Evolutionary conservation across 1,140 invertebrate genomes (phyloP), one percentile per base, ranked within the genome.

Genomic region (Ectropis grisescens): DNA sequence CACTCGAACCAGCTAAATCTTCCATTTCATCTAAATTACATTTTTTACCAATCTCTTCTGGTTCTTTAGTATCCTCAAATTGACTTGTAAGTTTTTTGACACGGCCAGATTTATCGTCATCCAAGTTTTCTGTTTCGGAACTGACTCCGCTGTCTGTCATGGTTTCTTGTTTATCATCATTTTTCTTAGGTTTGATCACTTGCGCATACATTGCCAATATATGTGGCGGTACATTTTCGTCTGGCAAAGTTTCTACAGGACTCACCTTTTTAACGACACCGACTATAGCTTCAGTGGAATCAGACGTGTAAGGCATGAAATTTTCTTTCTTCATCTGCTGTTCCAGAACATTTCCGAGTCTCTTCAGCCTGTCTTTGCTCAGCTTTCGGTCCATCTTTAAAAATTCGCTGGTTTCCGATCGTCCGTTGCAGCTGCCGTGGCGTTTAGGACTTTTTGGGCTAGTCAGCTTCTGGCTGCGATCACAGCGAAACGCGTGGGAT

Each of bases 401-500:
- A 38, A 68, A 72, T 33, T 67, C 66, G 37, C 58, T 58, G 23
- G 58, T 64, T 58, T 82, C 81, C 5, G 76, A 71, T 15, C 79
- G 58, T 6, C 81, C 74, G 37, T 75, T 79, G 19, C 70, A 78
- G 30, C 79, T 78, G 0, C 65, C 72, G 43, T 80, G 64, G 5
- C 74, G 51, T 53, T 82, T 71, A 11, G 75, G 67, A 8, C 56
- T 60, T 53, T 82, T 71, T 10, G 75, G 67, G 8, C 56, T 60
- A 11, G 57, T 55, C n/a, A 75, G 58, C 56, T 82, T 76, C 49
- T 82, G 54, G 35, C 57, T 84, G 29, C 82, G 69, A 36, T 87
- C 86, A 41, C 86, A 83, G 2, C 87, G 65, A 54, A 88, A 88
- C 0, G 87, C 86, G 23, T 86, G 86, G 13, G 84, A 86, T 37